Evolutionary conservation across 2,113 vertebrate species (phyloP).

Genomic region (Bathybates hornii): DNA sequence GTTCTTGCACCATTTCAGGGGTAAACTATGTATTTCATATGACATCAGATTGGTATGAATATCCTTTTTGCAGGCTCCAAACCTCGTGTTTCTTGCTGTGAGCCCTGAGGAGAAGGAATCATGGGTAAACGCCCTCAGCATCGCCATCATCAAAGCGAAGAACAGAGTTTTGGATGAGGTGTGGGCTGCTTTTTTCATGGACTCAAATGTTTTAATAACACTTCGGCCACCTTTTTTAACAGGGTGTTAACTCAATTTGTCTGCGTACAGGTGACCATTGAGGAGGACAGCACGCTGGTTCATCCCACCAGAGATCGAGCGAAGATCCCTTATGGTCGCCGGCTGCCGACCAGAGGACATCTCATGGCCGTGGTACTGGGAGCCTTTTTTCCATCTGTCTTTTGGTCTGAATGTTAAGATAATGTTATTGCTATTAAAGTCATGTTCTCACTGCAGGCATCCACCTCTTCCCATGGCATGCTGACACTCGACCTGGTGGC

Average conservation of each 20-base stretch:
- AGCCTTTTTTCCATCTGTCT: background rate
- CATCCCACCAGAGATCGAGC: conserved; percentile 88
- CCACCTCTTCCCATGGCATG: conserved; percentile 88
- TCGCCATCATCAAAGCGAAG: conserved; percentile 86
- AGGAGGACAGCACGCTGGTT: conserved; percentile 82
- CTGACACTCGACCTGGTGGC: conserved; percentile 91
- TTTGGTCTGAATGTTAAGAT: background rate
- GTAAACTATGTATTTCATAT: background rate
- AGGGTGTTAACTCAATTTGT: background rate
- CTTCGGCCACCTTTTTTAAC: background rate
- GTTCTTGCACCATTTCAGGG: background rate
- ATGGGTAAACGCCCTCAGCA: conserved; percentile 87
- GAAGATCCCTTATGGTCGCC: conserved; percentile 87
- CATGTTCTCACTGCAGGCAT: conserved; percentile 71
- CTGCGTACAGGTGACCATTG: conserved; percentile 80
- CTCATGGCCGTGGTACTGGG: conserved; percentile 84
- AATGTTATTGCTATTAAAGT: background rate
- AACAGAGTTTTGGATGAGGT: conserved; percentile 91
- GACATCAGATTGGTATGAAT: background rate
- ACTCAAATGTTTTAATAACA: background rate
- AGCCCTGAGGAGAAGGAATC: conserved; percentile 97
- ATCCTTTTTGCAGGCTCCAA: conserved; percentile 70
- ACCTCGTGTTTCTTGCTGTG: conserved; percentile 90
- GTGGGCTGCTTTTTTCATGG: background rate
- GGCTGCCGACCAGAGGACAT: conserved; percentile 88